Evolutionary conservation across 2,888 invertebrate species (phyloP).

Genomic region (Eilema depressum): DNA sequence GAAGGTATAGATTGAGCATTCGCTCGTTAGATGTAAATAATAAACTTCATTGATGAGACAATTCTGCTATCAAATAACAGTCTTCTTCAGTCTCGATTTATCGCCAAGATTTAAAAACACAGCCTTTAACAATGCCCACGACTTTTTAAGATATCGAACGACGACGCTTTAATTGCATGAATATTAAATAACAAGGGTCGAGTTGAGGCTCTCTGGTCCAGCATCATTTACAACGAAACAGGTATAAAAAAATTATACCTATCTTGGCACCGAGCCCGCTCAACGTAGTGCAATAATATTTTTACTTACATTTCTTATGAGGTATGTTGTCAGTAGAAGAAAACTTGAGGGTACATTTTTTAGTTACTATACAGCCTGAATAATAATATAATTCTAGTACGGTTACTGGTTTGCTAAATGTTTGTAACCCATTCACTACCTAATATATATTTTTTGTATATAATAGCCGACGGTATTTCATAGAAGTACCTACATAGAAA

Average conservation of each 20-base stretch:
- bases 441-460: too few relatives aligned
- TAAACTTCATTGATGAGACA: neutral
- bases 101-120: conserved; percentile 1
- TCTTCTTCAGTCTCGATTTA: neutral
- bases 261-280: conserved; percentile 68
- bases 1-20: too few relatives aligned
- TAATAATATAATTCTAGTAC: too few relatives aligned
- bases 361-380: too few relatives aligned
- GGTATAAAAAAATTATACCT: conserved; percentile 57
- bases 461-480: too few relatives aligned
- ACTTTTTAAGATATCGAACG: conserved; percentile 27
- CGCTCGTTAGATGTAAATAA: too few relatives aligned
- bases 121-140: neutral
- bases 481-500: too few relatives aligned
- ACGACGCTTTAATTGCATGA: conserved; percentile 64
- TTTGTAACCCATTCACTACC: too few relatives aligned
- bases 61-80: neutral
- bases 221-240: conserved; percentile 60
- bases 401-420: too few relatives aligned
- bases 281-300: conserved; percentile 24
- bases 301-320: neutral
- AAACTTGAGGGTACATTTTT: neutral
- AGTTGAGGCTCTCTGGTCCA: conserved; percentile 48
- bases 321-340: neutral
- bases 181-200: conserved; percentile 61